Percentiles rank a stretch among this genome's conserved stretches.
Evolutionary conservation across 1,140 invertebrate genomes (phyloP).

Genomic region (Pinna nobilis): DNA sequence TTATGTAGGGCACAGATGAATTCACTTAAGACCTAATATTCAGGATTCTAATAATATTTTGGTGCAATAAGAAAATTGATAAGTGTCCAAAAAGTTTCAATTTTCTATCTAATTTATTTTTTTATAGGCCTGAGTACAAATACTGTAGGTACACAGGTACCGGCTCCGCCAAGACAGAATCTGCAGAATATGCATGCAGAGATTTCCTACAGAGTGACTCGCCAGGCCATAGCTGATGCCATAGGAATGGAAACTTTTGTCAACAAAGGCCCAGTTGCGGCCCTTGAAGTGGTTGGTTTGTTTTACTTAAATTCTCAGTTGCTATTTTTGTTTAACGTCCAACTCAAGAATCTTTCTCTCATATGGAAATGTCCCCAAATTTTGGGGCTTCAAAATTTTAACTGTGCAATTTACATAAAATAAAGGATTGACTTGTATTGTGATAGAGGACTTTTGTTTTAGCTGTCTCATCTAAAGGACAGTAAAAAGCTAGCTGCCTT

Average conservation of each 20-base stretch:
- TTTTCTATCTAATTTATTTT: neutral
- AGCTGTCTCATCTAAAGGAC: too few species aligned
- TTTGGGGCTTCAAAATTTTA: neutral
- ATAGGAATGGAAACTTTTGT: neutral
- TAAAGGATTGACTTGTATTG: neutral
- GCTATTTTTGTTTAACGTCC: neutral
- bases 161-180: neutral
- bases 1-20: neutral
- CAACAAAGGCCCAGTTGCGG: neutral
- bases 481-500: too few species aligned
- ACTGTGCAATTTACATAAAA: neutral
- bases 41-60: neutral
- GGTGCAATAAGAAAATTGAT: neutral
- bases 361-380: too few species aligned
- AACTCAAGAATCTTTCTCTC: too few species aligned
- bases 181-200: constrained; percentile 17
- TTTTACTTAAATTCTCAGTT: neutral
- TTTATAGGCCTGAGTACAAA: constrained; percentile 10
- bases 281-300: constrained; percentile 1
- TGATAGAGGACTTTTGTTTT: too few species aligned
- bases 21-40: neutral
- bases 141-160: constrained; percentile 29
- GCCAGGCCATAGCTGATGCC: neutral
- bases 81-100: neutral
- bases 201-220: constrained; percentile 5